phyloP scores from a whole-genome alignment of 2,888 invertebrate species.

The Calameuta idolon region DNA sequence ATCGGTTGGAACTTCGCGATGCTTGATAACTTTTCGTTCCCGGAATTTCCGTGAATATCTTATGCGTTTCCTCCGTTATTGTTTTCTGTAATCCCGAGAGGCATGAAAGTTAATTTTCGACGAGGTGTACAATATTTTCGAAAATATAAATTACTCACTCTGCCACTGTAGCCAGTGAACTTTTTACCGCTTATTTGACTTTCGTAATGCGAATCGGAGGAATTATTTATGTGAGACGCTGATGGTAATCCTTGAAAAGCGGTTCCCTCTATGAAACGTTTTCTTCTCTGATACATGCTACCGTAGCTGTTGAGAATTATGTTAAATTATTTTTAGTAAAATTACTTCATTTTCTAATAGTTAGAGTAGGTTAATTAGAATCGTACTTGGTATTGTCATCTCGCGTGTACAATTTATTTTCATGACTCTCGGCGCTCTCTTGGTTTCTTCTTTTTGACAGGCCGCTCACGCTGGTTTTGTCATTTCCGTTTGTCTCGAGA shows the following conservation, averaged over 20 bases:
- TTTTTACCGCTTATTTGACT: neutral
- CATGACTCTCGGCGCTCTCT: neutral
- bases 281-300: slow-evolving; percentile 31
- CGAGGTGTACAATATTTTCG: neutral
- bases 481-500: neutral
- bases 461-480: neutral
- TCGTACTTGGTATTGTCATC: neutral
- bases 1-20: neutral
- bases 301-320: neutral
- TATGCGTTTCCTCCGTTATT: neutral
- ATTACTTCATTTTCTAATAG: neutral
- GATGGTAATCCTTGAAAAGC: slow-evolving; percentile 5
- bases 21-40: slow-evolving; percentile 10
- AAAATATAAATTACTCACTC: neutral
- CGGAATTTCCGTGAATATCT: slow-evolving; percentile 5
- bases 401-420: neutral
- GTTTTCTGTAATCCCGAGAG: neutral
- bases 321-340: slow-evolving; percentile 16
- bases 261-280: slow-evolving; percentile 28
- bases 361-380: neutral
- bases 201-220: slow-evolving; percentile 19
- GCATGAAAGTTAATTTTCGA: neutral
- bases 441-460: neutral
- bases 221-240: slow-evolving; percentile 9
- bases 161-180: neutral